Evolutionary conservation across 2,888 invertebrate species (phyloP).

Genomic region (Brachycybe producta): DNA sequence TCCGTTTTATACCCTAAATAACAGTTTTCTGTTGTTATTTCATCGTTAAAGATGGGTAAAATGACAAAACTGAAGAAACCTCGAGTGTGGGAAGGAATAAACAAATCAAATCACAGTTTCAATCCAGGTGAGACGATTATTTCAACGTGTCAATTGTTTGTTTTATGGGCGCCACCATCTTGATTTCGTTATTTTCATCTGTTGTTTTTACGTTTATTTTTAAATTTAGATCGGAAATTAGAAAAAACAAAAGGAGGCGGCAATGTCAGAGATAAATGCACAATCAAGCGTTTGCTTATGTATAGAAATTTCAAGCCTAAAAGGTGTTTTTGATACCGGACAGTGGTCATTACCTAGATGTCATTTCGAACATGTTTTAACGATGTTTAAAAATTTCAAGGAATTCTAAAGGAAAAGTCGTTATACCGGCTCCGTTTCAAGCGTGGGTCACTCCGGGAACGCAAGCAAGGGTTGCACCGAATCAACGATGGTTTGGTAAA

Average conservation of each 20-base stretch:
- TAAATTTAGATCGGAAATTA: constrained; percentile 5
- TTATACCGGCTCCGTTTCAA: constrained; percentile 92
- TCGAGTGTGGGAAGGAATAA: constrained; percentile 8
- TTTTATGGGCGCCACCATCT: background rate
- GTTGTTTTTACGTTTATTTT: background rate
- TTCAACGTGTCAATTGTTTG: background rate
- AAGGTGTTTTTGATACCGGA: constrained; percentile 39
- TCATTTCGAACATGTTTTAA: background rate
- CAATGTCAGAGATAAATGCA: constrained; percentile 58
- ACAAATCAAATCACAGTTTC: constrained; percentile 17
- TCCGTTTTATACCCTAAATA: no score
- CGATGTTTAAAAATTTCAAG: constrained; percentile 29
- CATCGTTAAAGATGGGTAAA: constrained; percentile 10
- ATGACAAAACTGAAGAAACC: constrained; percentile 4
- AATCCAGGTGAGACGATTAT: constrained; percentile 15
- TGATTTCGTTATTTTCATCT: background rate
- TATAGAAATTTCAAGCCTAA: constrained; percentile 95
- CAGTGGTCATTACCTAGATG: background rate
- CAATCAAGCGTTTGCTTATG: constrained; percentile 94
- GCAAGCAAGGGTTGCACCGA: constrained; percentile 89
- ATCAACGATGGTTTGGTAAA: constrained; percentile 92
- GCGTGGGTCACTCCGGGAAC: constrained; percentile 75
- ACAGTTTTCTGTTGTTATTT: background rate
- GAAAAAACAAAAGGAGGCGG: constrained; percentile 15
- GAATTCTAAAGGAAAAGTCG: constrained; percentile 70